These are phyloP conservation scores for Heptranchias perlo DNA, from an alignment of 2,113 vertebrate species.

Conservation along the genomic window DNA sequence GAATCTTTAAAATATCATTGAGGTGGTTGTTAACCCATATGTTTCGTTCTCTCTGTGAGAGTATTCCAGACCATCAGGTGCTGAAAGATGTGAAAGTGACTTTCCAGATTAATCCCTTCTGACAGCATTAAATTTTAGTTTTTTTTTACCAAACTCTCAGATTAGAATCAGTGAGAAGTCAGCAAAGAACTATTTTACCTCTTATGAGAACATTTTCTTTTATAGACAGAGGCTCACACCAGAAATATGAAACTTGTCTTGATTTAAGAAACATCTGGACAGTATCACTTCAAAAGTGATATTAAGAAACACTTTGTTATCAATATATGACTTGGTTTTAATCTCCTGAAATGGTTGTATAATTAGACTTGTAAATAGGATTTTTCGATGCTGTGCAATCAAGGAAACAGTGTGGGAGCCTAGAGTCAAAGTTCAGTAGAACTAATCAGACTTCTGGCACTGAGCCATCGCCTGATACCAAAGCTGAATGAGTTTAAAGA, in stretches of 20 bases:
- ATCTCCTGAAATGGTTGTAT: neutral
- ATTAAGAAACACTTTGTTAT: neutral
- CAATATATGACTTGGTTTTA: neutral
- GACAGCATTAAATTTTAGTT: neutral
- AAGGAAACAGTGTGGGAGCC: neutral
- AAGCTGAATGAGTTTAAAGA: neutral
- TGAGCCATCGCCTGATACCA: neutral
- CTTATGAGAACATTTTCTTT: neutral
- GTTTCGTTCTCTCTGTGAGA: neutral
- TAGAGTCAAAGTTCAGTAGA: neutral
- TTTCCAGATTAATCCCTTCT: neutral
- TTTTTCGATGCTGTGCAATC: neutral
- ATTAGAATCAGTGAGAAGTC: neutral
- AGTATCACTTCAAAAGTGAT: neutral
- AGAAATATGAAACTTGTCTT: neutral
- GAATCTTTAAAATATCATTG: neutral
- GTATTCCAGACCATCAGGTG: neutral
- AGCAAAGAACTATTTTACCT: neutral
- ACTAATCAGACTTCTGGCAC: neutral
- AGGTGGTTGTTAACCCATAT: neutral
- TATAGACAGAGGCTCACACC: neutral
- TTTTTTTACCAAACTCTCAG: no score
- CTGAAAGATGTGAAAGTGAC: neutral
- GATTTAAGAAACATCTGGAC: neutral
- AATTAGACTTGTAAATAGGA: neutral